Evolutionary conservation across 2,888 invertebrate genomes (phyloP), one percentile per base, ranked within the genome.

Genomic region (Diabrotica balteata): DNA sequence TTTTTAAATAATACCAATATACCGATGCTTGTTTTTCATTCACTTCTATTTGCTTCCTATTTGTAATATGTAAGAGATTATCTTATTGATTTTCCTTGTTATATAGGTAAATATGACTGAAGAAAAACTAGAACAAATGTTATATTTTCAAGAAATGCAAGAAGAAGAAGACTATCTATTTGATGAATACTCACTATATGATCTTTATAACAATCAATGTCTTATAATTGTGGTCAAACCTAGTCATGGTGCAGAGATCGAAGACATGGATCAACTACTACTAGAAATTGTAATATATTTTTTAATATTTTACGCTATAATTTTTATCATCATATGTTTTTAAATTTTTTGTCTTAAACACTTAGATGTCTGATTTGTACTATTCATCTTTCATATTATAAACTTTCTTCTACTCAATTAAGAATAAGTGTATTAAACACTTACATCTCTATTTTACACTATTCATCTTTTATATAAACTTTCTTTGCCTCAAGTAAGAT

Each of bases 41-140:
- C 5, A 32, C 32, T 32, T 32, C 32, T 32, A 32, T 32, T 32
- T 32, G 32, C 32, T 32, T 32, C 5, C 32, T 4, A 32, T 32
- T 32, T 32, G 4, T 32, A 32, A 32, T 32, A 32, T 32, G 4
- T 32, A 32, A 1, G 32, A 4, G 5, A 32, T 32, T 32, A 32
- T 32, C 32, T 32, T 32, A 4, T 32, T 32, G 32, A 32, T 32
- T 32, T 32, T 2, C 32, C 32, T 32, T 32, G 32, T 32, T 32
- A 32, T 7, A 11, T 63, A 79, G 79, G 55, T 76, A 59, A 8
- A 55, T 9, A 57, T 82, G 7, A 79, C 78, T 0, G 73, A 78
- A 68, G 77, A 77, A 44, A 71, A 72, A 7, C 22, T 83, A 8
- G 75, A 82, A 44, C 82, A 83, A 57, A 68, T 84, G n/a, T 76